These are phyloP conservation scores for Corella eumyota DNA, from an alignment of 23 tunicate genomes.

Conservation along the genomic window DNA sequence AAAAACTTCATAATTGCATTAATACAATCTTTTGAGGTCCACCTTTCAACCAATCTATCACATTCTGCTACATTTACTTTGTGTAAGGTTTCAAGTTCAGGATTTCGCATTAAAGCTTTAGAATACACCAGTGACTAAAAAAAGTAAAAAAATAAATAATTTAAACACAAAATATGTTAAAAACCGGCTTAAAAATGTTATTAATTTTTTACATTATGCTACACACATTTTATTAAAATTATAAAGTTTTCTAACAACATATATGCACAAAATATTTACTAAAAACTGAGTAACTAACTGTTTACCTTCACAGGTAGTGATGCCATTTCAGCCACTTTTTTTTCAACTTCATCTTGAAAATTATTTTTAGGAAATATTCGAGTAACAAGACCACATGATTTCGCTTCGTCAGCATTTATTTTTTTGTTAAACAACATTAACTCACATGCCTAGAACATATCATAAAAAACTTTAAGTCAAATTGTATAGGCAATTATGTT, in stretches of 20 bases:
- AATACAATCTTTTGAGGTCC: constrained; percentile 86
- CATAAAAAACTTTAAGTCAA: no score
- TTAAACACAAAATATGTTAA: no score
- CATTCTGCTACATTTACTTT: constrained; percentile 76
- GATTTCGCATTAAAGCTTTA: constrained; percentile 63
- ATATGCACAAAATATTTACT: background rate
- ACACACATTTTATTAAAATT: no score
- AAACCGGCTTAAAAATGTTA: no score
- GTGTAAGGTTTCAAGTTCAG: constrained; percentile 48
- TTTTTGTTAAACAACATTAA: constrained; percentile 77
- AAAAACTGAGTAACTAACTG: constrained; percentile 1
- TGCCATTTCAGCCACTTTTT: constrained; percentile 36
- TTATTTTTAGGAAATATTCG: constrained; percentile 31
- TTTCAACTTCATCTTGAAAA: constrained; percentile 35
- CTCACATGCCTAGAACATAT: constrained; percentile 71
- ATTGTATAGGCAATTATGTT: no score
- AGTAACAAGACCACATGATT: constrained; percentile 53
- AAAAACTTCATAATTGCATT: constrained; percentile 83
- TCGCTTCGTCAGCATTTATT: constrained; percentile 53
- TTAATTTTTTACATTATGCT: no score
- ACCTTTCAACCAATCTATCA: constrained; percentile 73
- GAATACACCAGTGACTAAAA: constrained; percentile 77
- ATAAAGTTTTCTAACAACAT: no score
- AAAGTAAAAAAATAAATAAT: no score
- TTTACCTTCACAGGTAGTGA: constrained; percentile 65